Evolutionary conservation across 2,797 vertebrate genomes (phyloP), one percentile per base, ranked within the genome.

Genomic region (Cygnus olor): DNA sequence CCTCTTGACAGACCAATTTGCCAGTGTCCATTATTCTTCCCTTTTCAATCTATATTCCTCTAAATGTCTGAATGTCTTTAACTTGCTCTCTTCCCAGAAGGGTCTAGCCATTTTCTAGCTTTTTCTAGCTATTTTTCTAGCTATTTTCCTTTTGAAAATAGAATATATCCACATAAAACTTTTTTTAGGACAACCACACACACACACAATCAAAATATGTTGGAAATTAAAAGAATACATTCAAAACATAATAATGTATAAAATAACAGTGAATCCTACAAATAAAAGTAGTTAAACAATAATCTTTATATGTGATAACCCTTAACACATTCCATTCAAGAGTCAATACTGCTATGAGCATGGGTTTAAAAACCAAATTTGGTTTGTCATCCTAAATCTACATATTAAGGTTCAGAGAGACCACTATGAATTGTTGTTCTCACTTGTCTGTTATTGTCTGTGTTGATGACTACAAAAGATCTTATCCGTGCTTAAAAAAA

Each of bases 51-150:
- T 85, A 64, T 86, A 88, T 79, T 51, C 49, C 90, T 94, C 94
- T 90, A 65, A 91, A 88, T 92, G 68, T 89, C 86, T 92, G 60
- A 93, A 88, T 84, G 71, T 91, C 63, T 86, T 94, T 68, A 87
- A 58, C 5, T 90, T 91, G 79, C 69, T 89, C 4, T 58, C 93
- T 97, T 95, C 88, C 92, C 66, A 57, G 68, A 95, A 91, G 22
- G 38, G 13, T 76, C 90, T 89, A 81, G 44, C 76, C 30, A 10
- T 83, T 38, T 38, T 38, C 38, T 38, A 38, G 38, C 38, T 38
- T 38, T 38, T 38, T 38, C 38, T 38, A 38, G 36, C 36, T 38
- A 38, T 38, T 38, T 38, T 38, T 38, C 36, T 38, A 10, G 38
- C 38, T 38, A 38, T 66, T 86, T 4, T n/a, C 44, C 69, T 45